A percentile compares a stretch with the other conserved stretches of the same genome.
phyloP scores from a whole-genome alignment of 2,797 vertebrate species.

The Protonibea diacanthus region DNA sequence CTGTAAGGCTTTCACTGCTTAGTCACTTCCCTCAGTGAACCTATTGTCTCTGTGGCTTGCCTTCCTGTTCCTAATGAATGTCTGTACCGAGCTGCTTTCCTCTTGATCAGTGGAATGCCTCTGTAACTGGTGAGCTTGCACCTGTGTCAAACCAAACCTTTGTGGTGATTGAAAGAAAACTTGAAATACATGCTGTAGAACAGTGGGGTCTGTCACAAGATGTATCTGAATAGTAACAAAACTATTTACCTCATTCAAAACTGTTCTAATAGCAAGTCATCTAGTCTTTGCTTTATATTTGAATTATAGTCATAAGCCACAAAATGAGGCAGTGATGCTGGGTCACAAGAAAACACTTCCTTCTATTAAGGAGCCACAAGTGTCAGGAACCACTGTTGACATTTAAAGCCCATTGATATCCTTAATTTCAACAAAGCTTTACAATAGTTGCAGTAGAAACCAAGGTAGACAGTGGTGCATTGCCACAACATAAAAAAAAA shows the following conservation, averaged over 20 bases:
- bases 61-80: constrained; percentile 24
- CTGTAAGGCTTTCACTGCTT: constrained; percentile 14
- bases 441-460: not conserved
- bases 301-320: not conserved
- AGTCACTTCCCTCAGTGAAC: constrained; percentile 52
- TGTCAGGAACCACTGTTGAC: not conserved
- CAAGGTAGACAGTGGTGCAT: not conserved
- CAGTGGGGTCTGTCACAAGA: not conserved
- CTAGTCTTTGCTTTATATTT: not conserved
- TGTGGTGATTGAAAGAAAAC: not conserved
- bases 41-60: constrained; percentile 33
- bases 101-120: not conserved
- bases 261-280: not conserved
- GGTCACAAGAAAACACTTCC: not conserved
- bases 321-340: not conserved
- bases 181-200: not conserved
- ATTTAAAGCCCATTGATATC: not conserved
- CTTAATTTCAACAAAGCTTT: not conserved
- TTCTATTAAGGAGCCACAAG: not conserved
- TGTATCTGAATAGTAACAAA: not conserved
- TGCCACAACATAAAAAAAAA: not conserved
- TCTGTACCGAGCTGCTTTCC: not conserved
- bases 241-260: not conserved
- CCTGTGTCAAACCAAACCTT: not conserved
- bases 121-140: not conserved